Conservation (phyloP, 2,888 invertebrate genomes). For the Operophtera brumata region DNA sequence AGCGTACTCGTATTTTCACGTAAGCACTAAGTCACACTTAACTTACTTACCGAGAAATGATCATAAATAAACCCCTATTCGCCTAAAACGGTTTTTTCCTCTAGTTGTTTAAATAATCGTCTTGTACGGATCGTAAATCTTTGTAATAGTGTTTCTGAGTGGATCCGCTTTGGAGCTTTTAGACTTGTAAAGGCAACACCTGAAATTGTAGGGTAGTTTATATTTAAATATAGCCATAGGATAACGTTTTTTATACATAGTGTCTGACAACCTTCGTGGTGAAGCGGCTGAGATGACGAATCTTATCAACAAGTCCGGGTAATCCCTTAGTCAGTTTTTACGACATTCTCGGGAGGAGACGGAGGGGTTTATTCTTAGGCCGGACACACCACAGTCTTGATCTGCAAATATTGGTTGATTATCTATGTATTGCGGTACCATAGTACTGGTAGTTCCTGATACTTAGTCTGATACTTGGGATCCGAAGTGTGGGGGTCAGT, state of each 20-base stretch:
- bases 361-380: too few species aligned
- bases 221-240: constrained; percentile 7
- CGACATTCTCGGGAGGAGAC: too few species aligned
- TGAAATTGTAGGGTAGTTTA: constrained; percentile 13
- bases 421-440: too few species aligned
- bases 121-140: constrained; percentile 57
- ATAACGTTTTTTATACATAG: constrained; percentile 1
- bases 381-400: too few species aligned
- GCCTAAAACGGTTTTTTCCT: constrained; percentile 52
- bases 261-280: background rate
- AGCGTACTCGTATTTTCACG: constrained; percentile 25
- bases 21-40: constrained; percentile 46
- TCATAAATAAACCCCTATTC: constrained; percentile 42
- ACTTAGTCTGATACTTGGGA: too few species aligned
- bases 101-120: constrained; percentile 52
- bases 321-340: too few species aligned
- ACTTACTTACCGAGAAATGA: constrained; percentile 50
- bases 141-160: constrained; percentile 40
- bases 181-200: constrained; percentile 11
- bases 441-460: too few species aligned
- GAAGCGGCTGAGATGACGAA: too few species aligned
- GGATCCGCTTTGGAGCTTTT: constrained; percentile 30
- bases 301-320: too few species aligned
- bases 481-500: too few species aligned
- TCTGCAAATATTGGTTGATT: too few species aligned